Percentiles rank a stretch among this genome's conserved stretches.
Conservation (phyloP, 2,113 vertebrate genomes). For the Notarius quadriscutis region DNA sequence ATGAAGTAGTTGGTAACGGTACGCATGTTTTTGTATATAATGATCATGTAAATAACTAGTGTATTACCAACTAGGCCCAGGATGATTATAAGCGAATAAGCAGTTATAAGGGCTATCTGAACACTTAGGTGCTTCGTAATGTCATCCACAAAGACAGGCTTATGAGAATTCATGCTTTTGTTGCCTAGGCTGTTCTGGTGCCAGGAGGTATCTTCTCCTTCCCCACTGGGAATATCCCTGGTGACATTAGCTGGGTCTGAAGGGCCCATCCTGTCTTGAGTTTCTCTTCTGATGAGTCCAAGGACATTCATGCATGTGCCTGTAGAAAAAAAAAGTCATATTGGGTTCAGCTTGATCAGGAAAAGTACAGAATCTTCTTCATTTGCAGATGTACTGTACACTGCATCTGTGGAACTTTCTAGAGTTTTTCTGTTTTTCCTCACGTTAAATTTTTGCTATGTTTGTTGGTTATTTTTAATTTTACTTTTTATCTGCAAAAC, state of each 20-base stretch:
- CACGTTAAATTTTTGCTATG: neutral
- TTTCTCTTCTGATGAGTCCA: conserved; percentile 14
- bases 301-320: conserved; percentile 42
- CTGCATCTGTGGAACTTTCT: neutral
- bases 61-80: conserved; percentile 85
- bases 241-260: conserved; percentile 75
- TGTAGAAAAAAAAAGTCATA: conserved; percentile 30
- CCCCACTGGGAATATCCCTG: conserved; percentile 60
- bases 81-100: conserved; percentile 87
- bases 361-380: neutral
- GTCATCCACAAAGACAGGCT: conserved; percentile 77
- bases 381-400: neutral
- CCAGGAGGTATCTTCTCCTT: conserved; percentile 56
- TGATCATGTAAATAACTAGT: conserved; percentile 86
- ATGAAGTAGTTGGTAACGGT: conserved; percentile 94
- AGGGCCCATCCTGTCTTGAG: conserved; percentile 70
- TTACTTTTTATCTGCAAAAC: neutral
- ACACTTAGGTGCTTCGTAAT: conserved; percentile 85
- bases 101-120: conserved; percentile 81
- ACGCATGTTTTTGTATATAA: conserved; percentile 87
- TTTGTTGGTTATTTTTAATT: neutral
- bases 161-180: conserved; percentile 63
- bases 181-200: conserved; percentile 62
- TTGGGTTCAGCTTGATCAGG: neutral
- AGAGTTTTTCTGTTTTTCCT: neutral